Evolutionary conservation across 2,888 invertebrate genomes (phyloP).

Genomic region (Parnassius orleans): DNA sequence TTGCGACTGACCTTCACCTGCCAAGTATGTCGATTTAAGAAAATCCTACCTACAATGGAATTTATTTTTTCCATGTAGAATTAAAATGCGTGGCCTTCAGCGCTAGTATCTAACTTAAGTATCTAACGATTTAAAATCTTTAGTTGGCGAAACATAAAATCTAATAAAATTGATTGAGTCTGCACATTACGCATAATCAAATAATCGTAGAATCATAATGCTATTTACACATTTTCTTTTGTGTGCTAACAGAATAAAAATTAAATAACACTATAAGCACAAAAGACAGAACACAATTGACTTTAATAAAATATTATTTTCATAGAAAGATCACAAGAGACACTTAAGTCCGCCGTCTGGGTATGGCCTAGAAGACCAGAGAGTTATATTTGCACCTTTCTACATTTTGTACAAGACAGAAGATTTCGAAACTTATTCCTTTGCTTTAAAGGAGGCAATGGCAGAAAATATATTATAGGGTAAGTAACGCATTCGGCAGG

Average conservation of each 20-base stretch:
- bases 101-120: too few species aligned
- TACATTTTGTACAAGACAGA: slow-evolving; percentile 7
- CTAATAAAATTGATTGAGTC: too few species aligned
- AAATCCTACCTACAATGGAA: too few species aligned
- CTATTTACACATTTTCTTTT: too few species aligned
- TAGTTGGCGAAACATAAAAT: too few species aligned
- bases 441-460: slow-evolving; percentile 30
- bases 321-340: slow-evolving; percentile 64
- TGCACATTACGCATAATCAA: too few species aligned
- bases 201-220: too few species aligned
- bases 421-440: slow-evolving; percentile 28
- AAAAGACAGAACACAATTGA: slow-evolving; percentile 48
- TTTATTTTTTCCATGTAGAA: too few species aligned
- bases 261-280: slow-evolving; percentile 43
- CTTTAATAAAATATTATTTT: slow-evolving; percentile 72
- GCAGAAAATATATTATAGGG: slow-evolving; percentile 38
- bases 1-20: too few species aligned
- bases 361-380: slow-evolving; percentile 53
- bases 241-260: slow-evolving; percentile 23
- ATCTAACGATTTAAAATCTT: too few species aligned
- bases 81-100: too few species aligned
- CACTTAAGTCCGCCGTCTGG: slow-evolving; percentile 54
- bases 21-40: too few species aligned
- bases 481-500: slow-evolving; percentile 71
- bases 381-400: slow-evolving; percentile 56